These are phyloP conservation scores for Siniperca obscura DNA, from an alignment of 2,797 vertebrate genomes.

Conservation along the genomic window DNA sequence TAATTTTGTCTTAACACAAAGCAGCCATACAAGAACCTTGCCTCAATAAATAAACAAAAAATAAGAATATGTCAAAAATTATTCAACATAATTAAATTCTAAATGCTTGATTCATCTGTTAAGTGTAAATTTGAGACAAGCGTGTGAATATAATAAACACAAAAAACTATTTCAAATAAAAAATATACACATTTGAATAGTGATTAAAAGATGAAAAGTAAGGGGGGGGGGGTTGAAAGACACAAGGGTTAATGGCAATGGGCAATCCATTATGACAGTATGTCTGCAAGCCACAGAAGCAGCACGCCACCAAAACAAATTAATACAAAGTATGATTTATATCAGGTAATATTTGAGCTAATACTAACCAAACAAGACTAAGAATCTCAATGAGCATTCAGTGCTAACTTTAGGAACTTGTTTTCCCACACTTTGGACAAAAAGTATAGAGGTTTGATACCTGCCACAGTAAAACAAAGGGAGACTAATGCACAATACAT, in stretches of 20 bases:
- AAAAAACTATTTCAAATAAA: background rate
- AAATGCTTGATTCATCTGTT: background rate
- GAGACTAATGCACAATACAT: background rate
- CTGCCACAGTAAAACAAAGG: background rate
- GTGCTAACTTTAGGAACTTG: background rate
- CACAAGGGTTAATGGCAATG: too few species aligned
- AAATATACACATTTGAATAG: background rate
- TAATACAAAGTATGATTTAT: background rate
- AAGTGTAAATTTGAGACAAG: background rate
- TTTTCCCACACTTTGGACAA: background rate
- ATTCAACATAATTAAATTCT: background rate
- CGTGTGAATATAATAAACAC: background rate
- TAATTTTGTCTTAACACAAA: background rate
- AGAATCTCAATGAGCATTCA: background rate
- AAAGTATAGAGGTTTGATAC: background rate
- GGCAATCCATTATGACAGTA: background rate
- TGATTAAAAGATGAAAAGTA: background rate
- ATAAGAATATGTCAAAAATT: too few species aligned
- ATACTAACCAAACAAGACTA: background rate
- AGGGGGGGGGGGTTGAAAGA: background rate
- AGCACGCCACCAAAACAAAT: background rate
- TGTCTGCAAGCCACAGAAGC: background rate
- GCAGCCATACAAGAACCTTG: background rate
- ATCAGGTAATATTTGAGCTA: background rate
- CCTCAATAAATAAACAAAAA: background rate